These are phyloP conservation scores for Sardinella longiceps DNA, from an alignment of 2,797 vertebrate genomes.

Conservation along the genomic window DNA sequence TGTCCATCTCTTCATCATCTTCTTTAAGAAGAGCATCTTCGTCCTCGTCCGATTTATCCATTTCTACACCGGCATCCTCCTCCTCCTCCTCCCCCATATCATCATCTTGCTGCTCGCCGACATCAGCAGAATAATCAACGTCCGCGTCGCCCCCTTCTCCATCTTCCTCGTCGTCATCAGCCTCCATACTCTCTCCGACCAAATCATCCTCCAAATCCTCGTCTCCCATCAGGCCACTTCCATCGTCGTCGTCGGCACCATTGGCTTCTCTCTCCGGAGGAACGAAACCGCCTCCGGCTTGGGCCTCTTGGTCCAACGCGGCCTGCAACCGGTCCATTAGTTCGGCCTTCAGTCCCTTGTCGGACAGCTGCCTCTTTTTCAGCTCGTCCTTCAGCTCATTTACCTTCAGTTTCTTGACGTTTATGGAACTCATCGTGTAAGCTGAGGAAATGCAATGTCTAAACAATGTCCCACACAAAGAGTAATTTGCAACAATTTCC, in stretches of 20 bases:
- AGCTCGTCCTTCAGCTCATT: constrained; percentile 94
- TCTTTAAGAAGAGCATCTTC: constrained; percentile 47
- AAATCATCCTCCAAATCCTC: constrained; percentile 67
- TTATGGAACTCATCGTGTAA: constrained; percentile 85
- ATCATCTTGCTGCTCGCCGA: constrained; percentile 78
- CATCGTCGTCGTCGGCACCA: constrained; percentile 52
- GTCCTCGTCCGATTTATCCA: constrained; percentile 55
- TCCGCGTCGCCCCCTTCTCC: constrained; percentile 46
- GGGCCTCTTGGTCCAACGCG: constrained; percentile 76
- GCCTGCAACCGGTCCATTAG: constrained; percentile 88
- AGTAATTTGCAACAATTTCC: background rate
- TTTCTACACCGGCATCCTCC: constrained; percentile 64
- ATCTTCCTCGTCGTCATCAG: constrained; percentile 63
- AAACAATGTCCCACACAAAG: background rate
- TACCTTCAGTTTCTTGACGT: constrained; percentile 96
- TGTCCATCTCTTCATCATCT: constrained; percentile 42
- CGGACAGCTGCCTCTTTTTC: constrained; percentile 89
- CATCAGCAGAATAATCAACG: constrained; percentile 30
- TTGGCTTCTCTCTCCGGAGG: constrained; percentile 52
- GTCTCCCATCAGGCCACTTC: constrained; percentile 62
- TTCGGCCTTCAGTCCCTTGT: constrained; percentile 90
- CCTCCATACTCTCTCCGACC: constrained; percentile 65
- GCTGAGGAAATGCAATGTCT: background rate
- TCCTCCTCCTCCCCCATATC: constrained; percentile 75
- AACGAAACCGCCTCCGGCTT: constrained; percentile 52